Percentiles rank a stretch among this genome's conserved stretches.
These are phyloP conservation scores for Rotaria socialis DNA, from an alignment of 2,888 invertebrate species.

Conservation along the genomic window DNA sequence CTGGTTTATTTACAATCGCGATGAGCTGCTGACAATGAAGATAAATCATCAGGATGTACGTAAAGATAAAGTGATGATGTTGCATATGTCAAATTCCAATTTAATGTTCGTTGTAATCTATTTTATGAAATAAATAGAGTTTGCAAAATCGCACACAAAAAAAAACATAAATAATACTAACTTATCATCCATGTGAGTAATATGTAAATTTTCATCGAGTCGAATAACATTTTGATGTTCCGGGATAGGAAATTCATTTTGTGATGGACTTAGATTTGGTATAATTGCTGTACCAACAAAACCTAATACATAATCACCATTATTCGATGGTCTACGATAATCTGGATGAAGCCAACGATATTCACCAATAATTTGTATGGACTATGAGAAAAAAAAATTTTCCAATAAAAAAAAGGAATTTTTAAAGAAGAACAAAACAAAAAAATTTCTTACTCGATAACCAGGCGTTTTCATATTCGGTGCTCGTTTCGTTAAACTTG, in stretches of 20 bases:
- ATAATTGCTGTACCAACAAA: constrained; percentile 35
- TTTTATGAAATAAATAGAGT: too few species aligned
- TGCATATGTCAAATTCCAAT: constrained; percentile 19
- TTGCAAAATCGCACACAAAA: background rate
- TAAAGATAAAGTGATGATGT: constrained; percentile 34
- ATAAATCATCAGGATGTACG: constrained; percentile 29
- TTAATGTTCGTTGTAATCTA: constrained; percentile 25
- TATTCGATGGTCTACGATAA: background rate
- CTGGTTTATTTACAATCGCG: background rate
- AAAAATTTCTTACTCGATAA: background rate
- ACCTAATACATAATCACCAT: constrained; percentile 3
- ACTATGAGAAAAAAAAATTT: background rate
- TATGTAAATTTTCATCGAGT: constrained; percentile 8
- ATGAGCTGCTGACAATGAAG: background rate
- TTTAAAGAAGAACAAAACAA: background rate
- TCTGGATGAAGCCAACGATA: constrained; percentile 20
- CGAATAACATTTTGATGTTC: constrained; percentile 30
- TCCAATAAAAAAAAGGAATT: background rate
- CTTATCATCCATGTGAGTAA: constrained; percentile 26
- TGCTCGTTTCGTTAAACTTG: constrained; percentile 26
- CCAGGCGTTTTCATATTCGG: constrained; percentile 31
- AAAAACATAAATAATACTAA: background rate
- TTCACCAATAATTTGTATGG: constrained; percentile 17
- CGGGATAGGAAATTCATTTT: constrained; percentile 34
- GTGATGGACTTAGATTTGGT: constrained; percentile 33